phyloP scores from a whole-genome alignment of 2,888 invertebrate species.

The Drosophila mettleri region DNA sequence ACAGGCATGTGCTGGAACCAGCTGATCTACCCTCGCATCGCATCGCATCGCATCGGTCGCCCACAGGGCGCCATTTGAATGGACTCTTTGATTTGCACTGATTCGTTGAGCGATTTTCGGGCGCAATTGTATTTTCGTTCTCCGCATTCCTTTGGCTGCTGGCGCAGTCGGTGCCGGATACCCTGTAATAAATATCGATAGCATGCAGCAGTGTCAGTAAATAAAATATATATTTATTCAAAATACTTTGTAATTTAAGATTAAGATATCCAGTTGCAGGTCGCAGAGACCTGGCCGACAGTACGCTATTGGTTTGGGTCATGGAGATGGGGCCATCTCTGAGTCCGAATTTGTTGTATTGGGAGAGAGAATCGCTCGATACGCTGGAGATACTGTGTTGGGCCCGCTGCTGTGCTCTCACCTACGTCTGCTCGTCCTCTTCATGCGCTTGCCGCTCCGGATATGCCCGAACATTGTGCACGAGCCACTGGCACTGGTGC shows the following conservation, averaged over 20 bases:
- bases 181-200: background rate
- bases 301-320: background rate
- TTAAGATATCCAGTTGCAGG: background rate
- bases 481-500: background rate
- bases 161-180: no score
- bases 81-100: slow-evolving; percentile 6
- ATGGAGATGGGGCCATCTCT: background rate
- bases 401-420: background rate
- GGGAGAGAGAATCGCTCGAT: no score
- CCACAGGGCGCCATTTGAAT: background rate
- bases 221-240: slow-evolving; percentile 1
- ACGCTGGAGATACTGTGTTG: background rate
- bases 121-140: background rate
- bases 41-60: no score
- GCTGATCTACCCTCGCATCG: background rate
- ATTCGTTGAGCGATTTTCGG: background rate
- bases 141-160: no score
- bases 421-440: background rate
- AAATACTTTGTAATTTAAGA: slow-evolving; percentile 7
- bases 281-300: background rate
- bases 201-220: no score
- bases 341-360: slow-evolving; percentile 6
- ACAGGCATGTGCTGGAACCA: slow-evolving; percentile 6
- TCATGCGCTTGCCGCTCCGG: background rate
- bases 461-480: background rate